Conservation (phyloP, 2,888 invertebrate species). For the Drosophila mettleri region DNA sequence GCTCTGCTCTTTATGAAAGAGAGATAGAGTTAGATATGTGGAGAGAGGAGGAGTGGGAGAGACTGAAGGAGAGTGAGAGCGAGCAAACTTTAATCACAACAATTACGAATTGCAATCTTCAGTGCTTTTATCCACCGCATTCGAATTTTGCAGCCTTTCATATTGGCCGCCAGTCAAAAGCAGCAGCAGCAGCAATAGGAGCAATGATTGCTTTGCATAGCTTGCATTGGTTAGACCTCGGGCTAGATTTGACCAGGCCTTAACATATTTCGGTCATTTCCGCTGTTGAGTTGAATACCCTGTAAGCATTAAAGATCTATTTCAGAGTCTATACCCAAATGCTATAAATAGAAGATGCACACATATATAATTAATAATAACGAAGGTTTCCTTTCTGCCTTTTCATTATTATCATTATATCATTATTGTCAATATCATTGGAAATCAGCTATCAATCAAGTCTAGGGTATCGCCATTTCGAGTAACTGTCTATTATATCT, state of each 20-base stretch:
- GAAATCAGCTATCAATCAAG: neutral
- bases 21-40: too few relatives aligned
- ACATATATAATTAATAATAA: neutral
- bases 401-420: neutral
- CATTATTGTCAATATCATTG: neutral
- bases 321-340: neutral
- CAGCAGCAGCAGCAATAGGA: conserved; percentile 17
- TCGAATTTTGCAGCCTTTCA: conserved; percentile 62
- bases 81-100: conserved; percentile 36
- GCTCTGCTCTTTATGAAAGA: neutral
- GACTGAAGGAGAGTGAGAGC: neutral
- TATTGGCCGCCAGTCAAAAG: conserved; percentile 34
- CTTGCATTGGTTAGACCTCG: conserved; percentile 11
- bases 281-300: conserved; percentile 25
- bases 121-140: conserved; percentile 66
- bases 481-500: neutral
- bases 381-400: neutral
- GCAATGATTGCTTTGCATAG: conserved; percentile 29
- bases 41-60: too few relatives aligned
- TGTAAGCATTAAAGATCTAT: neutral
- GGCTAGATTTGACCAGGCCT: conserved; percentile 32
- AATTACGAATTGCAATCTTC: conserved; percentile 72
- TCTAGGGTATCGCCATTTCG: conserved; percentile 11
- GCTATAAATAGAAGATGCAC: neutral
- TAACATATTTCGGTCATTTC: conserved; percentile 48